Evolutionary conservation across 2,888 invertebrate species (phyloP).

Genomic region (Leptinotarsa tumamoca): DNA sequence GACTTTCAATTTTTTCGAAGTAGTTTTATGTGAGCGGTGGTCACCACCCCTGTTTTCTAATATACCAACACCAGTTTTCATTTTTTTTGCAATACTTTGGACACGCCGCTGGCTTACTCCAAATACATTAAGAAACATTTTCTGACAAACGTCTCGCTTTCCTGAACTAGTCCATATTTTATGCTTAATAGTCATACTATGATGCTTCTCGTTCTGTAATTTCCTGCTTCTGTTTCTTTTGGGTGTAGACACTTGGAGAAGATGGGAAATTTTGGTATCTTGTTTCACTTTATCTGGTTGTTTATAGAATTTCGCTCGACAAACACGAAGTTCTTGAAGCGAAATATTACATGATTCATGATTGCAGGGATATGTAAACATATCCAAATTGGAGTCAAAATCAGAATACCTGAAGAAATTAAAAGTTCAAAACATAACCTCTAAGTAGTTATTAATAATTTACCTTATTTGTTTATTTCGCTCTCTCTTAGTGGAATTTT

Average conservation of each 20-base stretch:
- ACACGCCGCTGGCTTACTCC: slow-evolving; percentile 1
- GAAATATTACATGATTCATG: no score
- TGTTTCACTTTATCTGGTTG: no score
- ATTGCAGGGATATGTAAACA: no score
- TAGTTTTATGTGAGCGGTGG: slow-evolving; percentile 5
- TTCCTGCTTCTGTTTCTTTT: slow-evolving; percentile 1
- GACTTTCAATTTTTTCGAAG: not conserved
- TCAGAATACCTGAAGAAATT: slow-evolving; percentile 9
- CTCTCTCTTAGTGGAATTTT: not conserved
- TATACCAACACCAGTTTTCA: slow-evolving; percentile 4
- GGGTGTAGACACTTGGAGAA: not conserved
- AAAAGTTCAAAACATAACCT: slow-evolving; percentile 5
- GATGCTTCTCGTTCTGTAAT: slow-evolving; percentile 5
- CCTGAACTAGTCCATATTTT: slow-evolving; percentile 7
- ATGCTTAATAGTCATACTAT: slow-evolving; percentile 7
- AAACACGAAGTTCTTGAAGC: no score
- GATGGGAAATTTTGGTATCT: no score
- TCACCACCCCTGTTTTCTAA: slow-evolving; percentile 21
- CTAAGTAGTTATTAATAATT: slow-evolving; percentile 8
- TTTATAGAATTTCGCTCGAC: no score
- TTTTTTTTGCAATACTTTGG: not conserved
- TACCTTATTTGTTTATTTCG: not conserved
- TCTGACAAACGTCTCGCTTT: not conserved
- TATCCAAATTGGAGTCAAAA: not conserved
- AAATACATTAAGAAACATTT: not conserved